These are phyloP conservation scores for Stichodactyla helianthus DNA, from an alignment of 64 coral and sea anemone species.

Conservation along the genomic window DNA sequence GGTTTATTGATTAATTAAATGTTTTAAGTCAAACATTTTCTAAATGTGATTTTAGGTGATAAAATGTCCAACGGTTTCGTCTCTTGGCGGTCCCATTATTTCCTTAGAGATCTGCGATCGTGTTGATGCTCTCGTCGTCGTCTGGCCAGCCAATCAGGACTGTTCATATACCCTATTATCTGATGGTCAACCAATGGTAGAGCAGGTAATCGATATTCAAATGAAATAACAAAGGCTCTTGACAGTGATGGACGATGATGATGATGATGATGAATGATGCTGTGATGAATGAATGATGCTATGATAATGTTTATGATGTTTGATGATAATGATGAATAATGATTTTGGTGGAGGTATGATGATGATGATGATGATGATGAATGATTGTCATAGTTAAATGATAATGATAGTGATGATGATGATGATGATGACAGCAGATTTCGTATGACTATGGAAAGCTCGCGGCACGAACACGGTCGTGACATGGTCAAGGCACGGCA, in stretches of 20 bases:
- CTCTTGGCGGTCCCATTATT: slow-evolving; percentile 63
- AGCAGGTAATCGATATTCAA: slow-evolving; percentile 39
- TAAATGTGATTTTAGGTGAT: not conserved
- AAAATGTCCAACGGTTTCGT: slow-evolving; percentile 44
- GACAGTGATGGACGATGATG: not conserved
- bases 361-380: too few relatives aligned
- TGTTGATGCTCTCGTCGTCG: slow-evolving; percentile 59
- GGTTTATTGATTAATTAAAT: too few relatives aligned
- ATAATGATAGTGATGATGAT: too few relatives aligned
- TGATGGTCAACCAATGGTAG: slow-evolving; percentile 63
- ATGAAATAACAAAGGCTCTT: not conserved
- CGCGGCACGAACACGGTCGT: too few relatives aligned
- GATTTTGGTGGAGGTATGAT: not conserved
- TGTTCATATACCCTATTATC: slow-evolving; percentile 37
- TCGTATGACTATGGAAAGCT: too few relatives aligned
- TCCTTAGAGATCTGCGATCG: slow-evolving; percentile 58
- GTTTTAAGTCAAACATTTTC: too few relatives aligned
- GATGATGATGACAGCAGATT: too few relatives aligned
- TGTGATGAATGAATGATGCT: not conserved
- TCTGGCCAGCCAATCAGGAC: slow-evolving; percentile 43
- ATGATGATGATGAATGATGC: not conserved
- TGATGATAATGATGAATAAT: not conserved
- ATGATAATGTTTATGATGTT: not conserved
- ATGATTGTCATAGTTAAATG: not conserved
- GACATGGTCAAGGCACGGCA: too few relatives aligned